Evolutionary conservation across 2,888 invertebrate genomes (phyloP).

Genomic region (Leucozona laternaria): DNA sequence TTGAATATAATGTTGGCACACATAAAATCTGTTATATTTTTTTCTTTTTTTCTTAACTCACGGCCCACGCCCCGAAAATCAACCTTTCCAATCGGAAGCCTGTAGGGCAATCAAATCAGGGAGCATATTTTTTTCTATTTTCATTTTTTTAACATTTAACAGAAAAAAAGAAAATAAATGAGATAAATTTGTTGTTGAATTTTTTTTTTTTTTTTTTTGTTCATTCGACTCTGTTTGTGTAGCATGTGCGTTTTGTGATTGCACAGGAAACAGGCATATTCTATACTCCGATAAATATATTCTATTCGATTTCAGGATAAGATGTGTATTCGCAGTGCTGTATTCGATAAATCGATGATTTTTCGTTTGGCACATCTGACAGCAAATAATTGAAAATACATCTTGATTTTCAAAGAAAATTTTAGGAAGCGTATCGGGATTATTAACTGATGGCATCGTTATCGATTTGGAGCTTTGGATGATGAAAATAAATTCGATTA

Average conservation of each 20-base stretch:
- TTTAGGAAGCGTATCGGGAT: slow-evolving; percentile 21
- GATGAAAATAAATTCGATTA: slow-evolving; percentile 36
- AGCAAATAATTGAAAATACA: slow-evolving; percentile 50
- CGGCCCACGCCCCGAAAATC: slow-evolving; percentile 19
- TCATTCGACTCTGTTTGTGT: slow-evolving; percentile 3
- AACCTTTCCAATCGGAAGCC: slow-evolving; percentile 31
- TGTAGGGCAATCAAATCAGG: slow-evolving; percentile 76
- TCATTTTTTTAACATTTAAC: slow-evolving; percentile 14
- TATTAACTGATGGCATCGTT: slow-evolving; percentile 37
- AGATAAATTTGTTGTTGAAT: not conserved
- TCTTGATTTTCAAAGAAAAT: slow-evolving; percentile 31
- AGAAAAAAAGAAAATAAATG: slow-evolving; percentile 6
- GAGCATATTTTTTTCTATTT: slow-evolving; percentile 4
- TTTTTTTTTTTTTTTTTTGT: slow-evolving; percentile 15
- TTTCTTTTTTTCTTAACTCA: not conserved
- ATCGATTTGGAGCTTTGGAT: slow-evolving; percentile 15
- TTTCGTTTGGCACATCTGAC: slow-evolving; percentile 45
- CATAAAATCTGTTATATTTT: not conserved
- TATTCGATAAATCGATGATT: slow-evolving; percentile 30
- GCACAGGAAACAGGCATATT: not conserved
- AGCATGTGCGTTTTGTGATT: slow-evolving; percentile 34
- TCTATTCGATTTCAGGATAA: not conserved
- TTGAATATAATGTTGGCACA: slow-evolving; percentile 32
- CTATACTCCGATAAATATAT: not conserved
- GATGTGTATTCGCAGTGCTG: not conserved